A percentile compares a stretch with the other conserved stretches of the same genome.
These are phyloP conservation scores for Turnix velox DNA, from an alignment of 2,113 vertebrate genomes.

Conservation along the genomic window DNA sequence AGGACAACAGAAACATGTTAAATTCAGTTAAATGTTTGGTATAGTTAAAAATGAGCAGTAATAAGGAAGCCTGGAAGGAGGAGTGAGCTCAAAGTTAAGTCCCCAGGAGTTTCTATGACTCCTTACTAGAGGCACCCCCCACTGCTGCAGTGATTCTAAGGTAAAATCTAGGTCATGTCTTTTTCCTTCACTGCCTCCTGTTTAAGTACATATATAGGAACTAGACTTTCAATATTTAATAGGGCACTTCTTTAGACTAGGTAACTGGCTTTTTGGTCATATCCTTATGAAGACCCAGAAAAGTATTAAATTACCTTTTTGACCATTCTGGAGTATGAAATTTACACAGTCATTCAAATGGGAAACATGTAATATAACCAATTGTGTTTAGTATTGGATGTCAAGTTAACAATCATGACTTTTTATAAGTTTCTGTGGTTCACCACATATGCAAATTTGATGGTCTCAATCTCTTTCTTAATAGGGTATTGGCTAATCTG, in stretches of 20 bases:
- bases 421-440: neutral
- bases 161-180: neutral
- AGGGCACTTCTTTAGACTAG: neutral
- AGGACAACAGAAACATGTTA: neutral
- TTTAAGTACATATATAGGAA: neutral
- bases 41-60: neutral
- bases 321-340: neutral
- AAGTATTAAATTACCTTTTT: neutral
- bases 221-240: neutral
- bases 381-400: neutral
- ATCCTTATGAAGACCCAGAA: neutral
- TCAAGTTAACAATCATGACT: neutral
- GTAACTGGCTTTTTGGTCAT: neutral
- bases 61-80: neutral
- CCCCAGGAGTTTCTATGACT: neutral
- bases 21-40: neutral
- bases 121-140: neutral
- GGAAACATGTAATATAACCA: neutral
- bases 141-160: neutral
- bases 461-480: neutral
- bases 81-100: neutral
- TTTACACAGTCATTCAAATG: neutral
- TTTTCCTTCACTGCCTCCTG: neutral
- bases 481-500: neutral
- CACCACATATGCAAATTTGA: neutral